These are phyloP conservation scores for Yponomeuta plumbellus DNA, from an alignment of 2,888 invertebrate species.

Conservation along the genomic window DNA sequence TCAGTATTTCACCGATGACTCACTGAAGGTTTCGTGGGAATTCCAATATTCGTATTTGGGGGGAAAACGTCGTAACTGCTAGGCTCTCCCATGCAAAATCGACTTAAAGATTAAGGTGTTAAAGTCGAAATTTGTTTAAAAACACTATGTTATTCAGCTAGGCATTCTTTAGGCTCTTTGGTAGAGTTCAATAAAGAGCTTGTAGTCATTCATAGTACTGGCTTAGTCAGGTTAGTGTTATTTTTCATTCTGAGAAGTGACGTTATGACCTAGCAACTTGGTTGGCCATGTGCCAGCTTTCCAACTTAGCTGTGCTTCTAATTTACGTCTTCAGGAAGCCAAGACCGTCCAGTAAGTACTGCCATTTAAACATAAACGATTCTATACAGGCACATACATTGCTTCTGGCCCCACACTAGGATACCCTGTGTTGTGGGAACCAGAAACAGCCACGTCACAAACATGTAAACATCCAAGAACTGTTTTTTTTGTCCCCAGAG, in stretches of 20 bases:
- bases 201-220: background rate
- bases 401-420: too few species aligned
- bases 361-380: too few species aligned
- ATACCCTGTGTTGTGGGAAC: too few species aligned
- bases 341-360: slow-evolving; percentile 4
- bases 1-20: slow-evolving; percentile 12
- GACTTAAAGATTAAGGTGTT: background rate
- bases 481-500: too few species aligned
- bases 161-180: background rate
- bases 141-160: background rate
- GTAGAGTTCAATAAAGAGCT: background rate
- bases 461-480: too few species aligned
- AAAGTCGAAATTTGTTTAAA: background rate
- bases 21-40: slow-evolving; percentile 9
- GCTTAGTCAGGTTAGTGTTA: slow-evolving; percentile 10
- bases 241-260: slow-evolving; percentile 8
- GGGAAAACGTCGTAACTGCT: background rate
- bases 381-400: too few species aligned
- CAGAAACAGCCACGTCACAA: too few species aligned
- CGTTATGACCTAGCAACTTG: background rate
- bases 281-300: slow-evolving; percentile 7
- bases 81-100: background rate
- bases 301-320: background rate
- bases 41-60: background rate
- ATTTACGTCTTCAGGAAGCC: slow-evolving; percentile 9